Evolutionary conservation across 2,113 vertebrate genomes (phyloP).

Genomic region (Melanerpes formicivorus): DNA sequence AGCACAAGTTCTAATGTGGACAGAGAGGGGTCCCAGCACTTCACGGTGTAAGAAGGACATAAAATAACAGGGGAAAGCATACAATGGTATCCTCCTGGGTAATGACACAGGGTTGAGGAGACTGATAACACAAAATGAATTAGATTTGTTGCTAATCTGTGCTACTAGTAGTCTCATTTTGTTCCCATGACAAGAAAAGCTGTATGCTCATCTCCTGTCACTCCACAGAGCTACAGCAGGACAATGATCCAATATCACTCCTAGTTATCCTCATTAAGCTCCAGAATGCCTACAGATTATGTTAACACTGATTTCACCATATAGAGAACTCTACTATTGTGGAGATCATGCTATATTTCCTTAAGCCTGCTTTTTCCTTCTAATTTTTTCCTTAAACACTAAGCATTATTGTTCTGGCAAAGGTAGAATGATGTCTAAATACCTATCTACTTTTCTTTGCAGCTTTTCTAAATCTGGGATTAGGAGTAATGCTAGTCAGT

Average conservation of each 20-base stretch:
- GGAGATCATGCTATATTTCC: neutral
- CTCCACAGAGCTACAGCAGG: neutral
- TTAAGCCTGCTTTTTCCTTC: neutral
- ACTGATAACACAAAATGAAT: neutral
- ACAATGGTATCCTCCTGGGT: neutral
- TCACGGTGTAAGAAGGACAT: neutral
- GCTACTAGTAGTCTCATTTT: neutral
- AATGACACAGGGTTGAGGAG: neutral
- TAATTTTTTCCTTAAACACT: neutral
- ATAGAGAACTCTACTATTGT: neutral
- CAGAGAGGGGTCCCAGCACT: neutral
- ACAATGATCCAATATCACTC: fast-evolving
- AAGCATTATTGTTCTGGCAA: neutral
- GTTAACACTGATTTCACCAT: neutral
- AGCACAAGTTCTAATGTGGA: neutral
- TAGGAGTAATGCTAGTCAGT: neutral
- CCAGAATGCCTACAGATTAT: neutral
- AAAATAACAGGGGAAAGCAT: neutral
- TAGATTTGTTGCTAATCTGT: neutral
- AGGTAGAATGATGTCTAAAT: neutral
- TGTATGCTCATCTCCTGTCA: neutral
- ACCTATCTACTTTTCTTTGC: neutral
- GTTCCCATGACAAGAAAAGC: neutral
- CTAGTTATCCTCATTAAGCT: neutral
- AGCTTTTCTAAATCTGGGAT: neutral